phyloP scores from a whole-genome alignment of 2,113 vertebrate species.

The Hypomesus transpacificus region DNA sequence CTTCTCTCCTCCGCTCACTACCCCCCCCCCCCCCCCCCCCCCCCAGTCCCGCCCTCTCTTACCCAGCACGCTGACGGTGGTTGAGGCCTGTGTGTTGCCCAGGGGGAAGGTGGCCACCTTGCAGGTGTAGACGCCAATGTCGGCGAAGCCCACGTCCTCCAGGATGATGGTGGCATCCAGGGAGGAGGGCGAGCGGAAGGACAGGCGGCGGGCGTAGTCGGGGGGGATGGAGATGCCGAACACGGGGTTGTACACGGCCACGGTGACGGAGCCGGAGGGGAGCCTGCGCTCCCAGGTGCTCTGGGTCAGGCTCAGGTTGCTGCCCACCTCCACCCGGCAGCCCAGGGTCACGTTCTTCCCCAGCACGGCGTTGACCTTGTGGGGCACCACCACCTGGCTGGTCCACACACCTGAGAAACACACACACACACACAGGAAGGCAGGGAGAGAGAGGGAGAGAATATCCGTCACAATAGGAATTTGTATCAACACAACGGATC shows the following conservation, averaged over 20 bases:
- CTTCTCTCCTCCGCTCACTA: constrained; percentile 2
- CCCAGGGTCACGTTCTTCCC: constrained; percentile 92
- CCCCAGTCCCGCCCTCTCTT: constrained; percentile 30
- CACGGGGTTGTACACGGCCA: constrained; percentile 91
- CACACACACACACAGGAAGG: constrained; percentile 4
- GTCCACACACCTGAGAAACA: constrained; percentile 77
- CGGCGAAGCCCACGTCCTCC: constrained; percentile 88
- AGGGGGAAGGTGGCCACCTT: constrained; percentile 94
- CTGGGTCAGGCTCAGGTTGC: constrained; percentile 87
- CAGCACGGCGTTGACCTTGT: constrained; percentile 86
- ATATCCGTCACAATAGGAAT: not conserved
- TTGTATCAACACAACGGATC: not conserved
- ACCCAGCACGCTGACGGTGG: constrained; percentile 88
- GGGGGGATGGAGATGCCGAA: constrained; percentile 88
- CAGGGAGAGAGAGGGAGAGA: not conserved
- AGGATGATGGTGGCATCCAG: constrained; percentile 89
- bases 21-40: not conserved
- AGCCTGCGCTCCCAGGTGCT: constrained; percentile 91
- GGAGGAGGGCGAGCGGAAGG: constrained; percentile 85
- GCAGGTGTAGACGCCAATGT: constrained; percentile 90
- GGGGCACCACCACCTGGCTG: constrained; percentile 85
- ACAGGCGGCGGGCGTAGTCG: constrained; percentile 81
- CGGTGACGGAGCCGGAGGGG: constrained; percentile 80
- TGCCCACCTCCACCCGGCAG: constrained; percentile 83
- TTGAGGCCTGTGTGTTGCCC: constrained; percentile 88